A percentile compares a stretch with the other conserved stretches of the same genome.
These are phyloP conservation scores for Gasterosteus nipponicus DNA, from an alignment of 2,113 vertebrate genomes.

Conservation along the genomic window DNA sequence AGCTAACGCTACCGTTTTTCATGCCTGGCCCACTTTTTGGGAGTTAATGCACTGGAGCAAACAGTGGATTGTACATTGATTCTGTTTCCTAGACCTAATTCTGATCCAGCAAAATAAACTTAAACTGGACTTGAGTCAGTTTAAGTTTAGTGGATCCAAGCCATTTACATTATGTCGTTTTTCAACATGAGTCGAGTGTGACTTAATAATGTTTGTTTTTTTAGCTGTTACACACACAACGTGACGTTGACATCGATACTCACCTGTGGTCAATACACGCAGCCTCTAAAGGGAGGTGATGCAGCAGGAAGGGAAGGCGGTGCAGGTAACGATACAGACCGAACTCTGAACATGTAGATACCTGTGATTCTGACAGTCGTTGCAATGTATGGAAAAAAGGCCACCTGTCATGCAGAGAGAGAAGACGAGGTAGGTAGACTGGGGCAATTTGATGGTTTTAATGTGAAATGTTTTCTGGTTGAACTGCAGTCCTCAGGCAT, in stretches of 20 bases:
- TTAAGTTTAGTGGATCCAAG: neutral
- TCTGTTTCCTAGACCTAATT: too few species aligned
- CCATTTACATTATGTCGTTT: neutral
- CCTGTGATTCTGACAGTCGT: neutral
- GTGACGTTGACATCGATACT: neutral
- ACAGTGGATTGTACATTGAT: too few species aligned
- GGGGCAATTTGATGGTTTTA: neutral
- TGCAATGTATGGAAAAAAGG: neutral
- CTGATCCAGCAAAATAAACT: too few species aligned
- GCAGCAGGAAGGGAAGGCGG: neutral
- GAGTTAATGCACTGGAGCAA: too few species aligned
- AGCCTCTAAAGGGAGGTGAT: neutral
- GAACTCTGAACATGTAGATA: neutral
- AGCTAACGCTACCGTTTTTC: too few species aligned
- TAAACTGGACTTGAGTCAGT: too few species aligned
- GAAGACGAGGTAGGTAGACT: constrained; percentile 5
- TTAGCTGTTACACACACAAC: neutral
- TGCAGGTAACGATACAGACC: constrained; percentile 14
- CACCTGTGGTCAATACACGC: neutral
- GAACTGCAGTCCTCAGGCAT: neutral
- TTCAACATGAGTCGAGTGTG: neutral
- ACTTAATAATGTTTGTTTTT: neutral
- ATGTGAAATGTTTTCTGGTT: constrained; percentile 1
- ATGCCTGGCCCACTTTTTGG: too few species aligned
- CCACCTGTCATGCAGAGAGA: neutral